Evolutionary conservation across 2,797 vertebrate genomes (phyloP).

Genomic region (Trichosurus vulpecula): DNA sequence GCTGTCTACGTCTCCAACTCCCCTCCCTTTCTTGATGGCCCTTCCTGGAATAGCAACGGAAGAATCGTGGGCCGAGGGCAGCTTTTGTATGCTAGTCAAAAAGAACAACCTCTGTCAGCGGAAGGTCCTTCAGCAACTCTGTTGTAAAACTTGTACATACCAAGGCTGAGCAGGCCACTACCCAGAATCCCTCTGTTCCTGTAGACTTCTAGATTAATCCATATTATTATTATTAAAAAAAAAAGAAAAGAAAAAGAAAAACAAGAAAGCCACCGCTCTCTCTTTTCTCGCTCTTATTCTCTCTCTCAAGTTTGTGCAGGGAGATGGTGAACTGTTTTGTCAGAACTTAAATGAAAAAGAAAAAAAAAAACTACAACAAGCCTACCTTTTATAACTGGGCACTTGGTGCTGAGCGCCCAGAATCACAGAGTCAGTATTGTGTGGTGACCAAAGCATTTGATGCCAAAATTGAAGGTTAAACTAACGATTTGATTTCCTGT

Average conservation of each 20-base stretch:
- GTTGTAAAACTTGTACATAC: conserved; percentile 99
- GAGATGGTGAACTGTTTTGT: conserved; percentile 92
- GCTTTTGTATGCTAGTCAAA: conserved; percentile 99
- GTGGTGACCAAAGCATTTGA: conserved; percentile 99
- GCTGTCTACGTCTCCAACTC: conserved; percentile 85
- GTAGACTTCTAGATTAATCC: conserved; percentile 91
- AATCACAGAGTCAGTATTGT: conserved; percentile 96
- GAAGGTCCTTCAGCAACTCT: conserved; percentile 99
- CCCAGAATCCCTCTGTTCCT: conserved; percentile 83
- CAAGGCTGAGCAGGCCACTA: conserved; percentile 92
- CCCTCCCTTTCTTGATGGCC: conserved; percentile 87
- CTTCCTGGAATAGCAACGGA: conserved; percentile 95
- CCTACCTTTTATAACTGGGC: conserved; percentile 98
- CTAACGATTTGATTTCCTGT: conserved; percentile 89
- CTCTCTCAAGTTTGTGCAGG: conserved; percentile 84
- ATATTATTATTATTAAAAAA: conserved; percentile 83
- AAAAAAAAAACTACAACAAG: conserved; percentile 95
- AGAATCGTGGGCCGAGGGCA: conserved; percentile 99
- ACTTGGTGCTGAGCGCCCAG: conserved; percentile 89
- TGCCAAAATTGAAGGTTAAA: conserved; percentile 95
- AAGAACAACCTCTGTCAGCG: conserved; percentile 99
- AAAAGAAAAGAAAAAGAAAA: conserved; percentile 65
- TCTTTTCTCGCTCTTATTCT: conserved; percentile 66
- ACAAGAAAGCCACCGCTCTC: conserved; percentile 84
- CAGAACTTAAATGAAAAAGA: conserved; percentile 94